These are phyloP conservation scores for Micromussa lordhowensis DNA, from an alignment of 92 coral and sea anemone genomes.

Conservation along the genomic window DNA sequence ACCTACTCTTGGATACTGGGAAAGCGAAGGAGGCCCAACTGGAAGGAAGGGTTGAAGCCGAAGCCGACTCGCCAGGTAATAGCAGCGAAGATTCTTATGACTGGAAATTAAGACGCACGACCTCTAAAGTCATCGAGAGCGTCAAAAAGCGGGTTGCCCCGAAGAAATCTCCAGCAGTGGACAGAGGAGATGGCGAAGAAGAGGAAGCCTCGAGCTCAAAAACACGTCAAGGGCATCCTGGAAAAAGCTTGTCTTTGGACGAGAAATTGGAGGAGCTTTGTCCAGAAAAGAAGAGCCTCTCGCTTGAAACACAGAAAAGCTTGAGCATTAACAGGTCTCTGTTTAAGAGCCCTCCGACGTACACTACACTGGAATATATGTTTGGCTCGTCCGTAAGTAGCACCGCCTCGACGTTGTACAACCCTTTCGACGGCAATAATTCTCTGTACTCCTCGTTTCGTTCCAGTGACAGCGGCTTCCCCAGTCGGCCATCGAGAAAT, in stretches of 20 bases:
- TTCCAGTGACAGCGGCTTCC: constrained; percentile 23
- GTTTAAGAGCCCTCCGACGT: constrained; percentile 63
- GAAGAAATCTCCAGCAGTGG: neutral
- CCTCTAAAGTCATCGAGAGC: constrained; percentile 79
- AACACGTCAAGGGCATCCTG: neutral
- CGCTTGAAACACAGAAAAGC: constrained; percentile 70
- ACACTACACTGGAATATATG: constrained; percentile 72
- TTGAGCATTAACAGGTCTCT: constrained; percentile 69
- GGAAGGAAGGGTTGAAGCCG: constrained; percentile 8
- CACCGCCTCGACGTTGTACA: neutral
- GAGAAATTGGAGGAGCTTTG: constrained; percentile 68
- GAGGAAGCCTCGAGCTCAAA: constrained; percentile 11
- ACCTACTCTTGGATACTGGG: constrained; percentile 19
- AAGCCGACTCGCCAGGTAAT: constrained; percentile 14
- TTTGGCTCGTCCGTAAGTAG: constrained; percentile 59
- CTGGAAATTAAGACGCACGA: constrained; percentile 78
- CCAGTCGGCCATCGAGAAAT: neutral
- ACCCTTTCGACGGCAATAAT: constrained; percentile 15
- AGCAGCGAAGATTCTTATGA: constrained; percentile 72
- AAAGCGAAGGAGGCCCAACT: constrained; percentile 18
- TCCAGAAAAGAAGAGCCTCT: constrained; percentile 72
- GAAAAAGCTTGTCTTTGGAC: constrained; percentile 51
- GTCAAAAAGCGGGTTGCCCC: constrained; percentile 75
- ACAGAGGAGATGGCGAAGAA: constrained; percentile 6
- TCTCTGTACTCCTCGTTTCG: constrained; percentile 39